phyloP scores from a whole-genome alignment of 1,140 invertebrate genomes.

The Adelges cooleyi region DNA sequence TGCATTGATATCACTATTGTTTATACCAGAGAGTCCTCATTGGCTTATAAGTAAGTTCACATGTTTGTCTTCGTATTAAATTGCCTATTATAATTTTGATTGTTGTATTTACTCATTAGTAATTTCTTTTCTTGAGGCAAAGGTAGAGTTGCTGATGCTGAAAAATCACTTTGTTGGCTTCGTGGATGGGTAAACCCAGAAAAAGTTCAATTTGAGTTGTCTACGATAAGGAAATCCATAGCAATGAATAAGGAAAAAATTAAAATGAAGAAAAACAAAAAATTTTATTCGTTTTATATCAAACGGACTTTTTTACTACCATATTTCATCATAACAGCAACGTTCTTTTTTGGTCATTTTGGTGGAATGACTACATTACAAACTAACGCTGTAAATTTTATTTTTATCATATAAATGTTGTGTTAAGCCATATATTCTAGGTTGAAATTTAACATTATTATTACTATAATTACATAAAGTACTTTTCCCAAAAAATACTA shows the following conservation, averaged over 20 bases:
- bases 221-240: constrained; percentile 39
- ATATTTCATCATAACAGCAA: constrained; percentile 48
- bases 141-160: constrained; percentile 40
- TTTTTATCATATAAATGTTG: too few species aligned
- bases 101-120: background rate
- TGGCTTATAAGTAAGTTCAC: constrained; percentile 47
- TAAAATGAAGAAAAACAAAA: constrained; percentile 29
- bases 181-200: constrained; percentile 49
- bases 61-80: too few species aligned
- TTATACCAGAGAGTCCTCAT: constrained; percentile 65
- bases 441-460: too few species aligned
- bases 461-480: too few species aligned
- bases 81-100: too few species aligned
- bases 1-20: constrained; percentile 49
- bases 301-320: constrained; percentile 49
- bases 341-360: constrained; percentile 58
- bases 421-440: too few species aligned
- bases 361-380: constrained; percentile 57
- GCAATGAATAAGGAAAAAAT: constrained; percentile 31
- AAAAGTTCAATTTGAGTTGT: constrained; percentile 46
- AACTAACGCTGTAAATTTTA: constrained; percentile 51
- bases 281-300: constrained; percentile 36
- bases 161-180: constrained; percentile 48
- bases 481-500: too few species aligned
- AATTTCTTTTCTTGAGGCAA: constrained; percentile 34